phyloP scores from a whole-genome alignment of 2,797 vertebrate genomes.

The Sparidentex hasta region DNA sequence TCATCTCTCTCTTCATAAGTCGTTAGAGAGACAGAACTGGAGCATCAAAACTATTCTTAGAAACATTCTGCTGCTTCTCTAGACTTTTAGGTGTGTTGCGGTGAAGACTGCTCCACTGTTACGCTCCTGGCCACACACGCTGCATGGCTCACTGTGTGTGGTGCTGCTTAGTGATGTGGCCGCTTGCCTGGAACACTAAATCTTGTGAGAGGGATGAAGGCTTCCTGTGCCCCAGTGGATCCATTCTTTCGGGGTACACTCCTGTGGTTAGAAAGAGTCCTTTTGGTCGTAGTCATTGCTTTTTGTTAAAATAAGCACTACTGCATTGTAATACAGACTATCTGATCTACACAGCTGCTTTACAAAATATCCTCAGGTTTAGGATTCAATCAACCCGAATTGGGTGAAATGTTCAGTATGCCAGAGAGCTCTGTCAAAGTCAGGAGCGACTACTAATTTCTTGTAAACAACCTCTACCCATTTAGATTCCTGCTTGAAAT shows the following conservation, averaged over 20 bases:
- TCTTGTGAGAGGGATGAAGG: not conserved
- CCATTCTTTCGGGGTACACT: constrained; percentile 1
- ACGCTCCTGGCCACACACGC: constrained; percentile 7
- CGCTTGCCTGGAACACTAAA: constrained; percentile 15
- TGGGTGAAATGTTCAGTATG: not conserved
- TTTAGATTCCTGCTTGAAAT: not conserved
- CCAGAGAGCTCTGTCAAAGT: not conserved
- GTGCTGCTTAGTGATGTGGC: constrained; percentile 27
- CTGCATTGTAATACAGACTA: too few relatives aligned
- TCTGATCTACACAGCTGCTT: not conserved
- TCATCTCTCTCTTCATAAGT: too few relatives aligned
- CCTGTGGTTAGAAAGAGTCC: not conserved
- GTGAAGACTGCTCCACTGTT: not conserved
- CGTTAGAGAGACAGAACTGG: not conserved
- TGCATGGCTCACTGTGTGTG: not conserved
- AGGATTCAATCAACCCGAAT: not conserved
- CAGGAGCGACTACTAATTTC: not conserved
- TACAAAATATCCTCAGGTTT: not conserved
- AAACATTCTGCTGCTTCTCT: not conserved
- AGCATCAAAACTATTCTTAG: not conserved
- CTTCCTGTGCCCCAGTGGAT: not conserved
- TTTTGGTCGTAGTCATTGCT: not conserved
- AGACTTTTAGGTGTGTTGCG: not conserved
- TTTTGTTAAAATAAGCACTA: not conserved
- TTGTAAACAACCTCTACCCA: not conserved